Conservation (phyloP, 2,113 vertebrate species). For the Galbula dea region DNA sequence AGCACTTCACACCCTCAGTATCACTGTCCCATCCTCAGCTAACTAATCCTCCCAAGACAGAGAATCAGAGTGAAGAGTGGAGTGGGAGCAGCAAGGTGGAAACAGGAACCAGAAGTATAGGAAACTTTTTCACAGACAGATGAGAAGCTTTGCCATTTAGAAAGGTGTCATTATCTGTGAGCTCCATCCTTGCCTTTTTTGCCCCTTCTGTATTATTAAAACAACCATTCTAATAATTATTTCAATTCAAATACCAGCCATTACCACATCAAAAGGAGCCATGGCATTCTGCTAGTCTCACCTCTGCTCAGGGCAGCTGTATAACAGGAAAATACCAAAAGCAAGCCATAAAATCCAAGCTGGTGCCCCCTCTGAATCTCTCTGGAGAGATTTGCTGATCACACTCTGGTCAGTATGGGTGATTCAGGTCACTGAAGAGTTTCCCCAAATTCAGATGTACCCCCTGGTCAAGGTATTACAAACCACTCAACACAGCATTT, state of each 20-base stretch:
- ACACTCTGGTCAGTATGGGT: accelerated
- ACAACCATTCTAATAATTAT: background rate
- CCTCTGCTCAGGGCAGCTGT: background rate
- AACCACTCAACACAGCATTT: accelerated
- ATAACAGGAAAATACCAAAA: background rate
- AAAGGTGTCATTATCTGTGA: background rate
- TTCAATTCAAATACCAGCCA: background rate
- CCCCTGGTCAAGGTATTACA: background rate
- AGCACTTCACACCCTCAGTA: background rate
- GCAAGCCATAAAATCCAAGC: background rate
- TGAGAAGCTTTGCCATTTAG: background rate
- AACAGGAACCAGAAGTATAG: background rate
- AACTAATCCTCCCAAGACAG: background rate
- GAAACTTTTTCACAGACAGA: background rate
- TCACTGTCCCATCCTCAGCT: background rate
- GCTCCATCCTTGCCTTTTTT: background rate
- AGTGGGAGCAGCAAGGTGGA: background rate
- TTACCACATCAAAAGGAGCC: background rate
- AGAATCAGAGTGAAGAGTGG: background rate
- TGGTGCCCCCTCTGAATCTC: background rate
- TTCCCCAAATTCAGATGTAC: background rate
- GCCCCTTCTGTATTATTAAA: background rate
- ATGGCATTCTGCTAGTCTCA: background rate
- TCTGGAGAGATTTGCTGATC: background rate
- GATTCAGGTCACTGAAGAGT: background rate